Evolutionary conservation across 2,888 invertebrate genomes (phyloP).

Genomic region (Carpatolechia fugitivella): DNA sequence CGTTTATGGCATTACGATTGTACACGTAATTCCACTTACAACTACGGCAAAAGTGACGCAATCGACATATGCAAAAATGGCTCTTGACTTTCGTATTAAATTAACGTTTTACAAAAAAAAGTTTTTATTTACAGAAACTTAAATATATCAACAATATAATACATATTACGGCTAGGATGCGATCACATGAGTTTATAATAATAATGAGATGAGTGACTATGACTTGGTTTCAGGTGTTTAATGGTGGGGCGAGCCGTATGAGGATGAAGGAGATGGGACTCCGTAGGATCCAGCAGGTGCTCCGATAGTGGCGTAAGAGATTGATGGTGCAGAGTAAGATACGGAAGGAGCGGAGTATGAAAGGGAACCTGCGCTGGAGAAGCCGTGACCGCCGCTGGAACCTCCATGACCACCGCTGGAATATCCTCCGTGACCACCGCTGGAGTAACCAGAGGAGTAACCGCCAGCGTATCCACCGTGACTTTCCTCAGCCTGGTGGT

Average conservation of each 20-base stretch:
- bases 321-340: constrained; percentile 48
- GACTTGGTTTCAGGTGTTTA: constrained; percentile 42
- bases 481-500: constrained; percentile 84
- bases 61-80: constrained; percentile 13
- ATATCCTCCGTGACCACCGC: constrained; percentile 25
- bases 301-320: constrained; percentile 62
- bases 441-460: constrained; percentile 44
- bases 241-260: constrained; percentile 68
- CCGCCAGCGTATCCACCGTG: constrained; percentile 52
- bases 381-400: constrained; percentile 35
- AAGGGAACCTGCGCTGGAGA: constrained; percentile 50
- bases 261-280: constrained; percentile 61
- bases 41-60: constrained; percentile 24
- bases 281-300: constrained; percentile 72
- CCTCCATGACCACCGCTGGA: constrained; percentile 43
- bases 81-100: neutral
- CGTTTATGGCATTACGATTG: constrained; percentile 39
- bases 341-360: constrained; percentile 46
- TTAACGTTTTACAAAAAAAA: constrained; percentile 48
- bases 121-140: constrained; percentile 79
- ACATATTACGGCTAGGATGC: constrained; percentile 68
- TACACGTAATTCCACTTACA: constrained; percentile 21
- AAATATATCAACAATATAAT: constrained; percentile 67
- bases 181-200: constrained; percentile 71
- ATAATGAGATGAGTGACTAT: constrained; percentile 67